Percentiles rank a stretch among this genome's conserved stretches.
phyloP scores from a whole-genome alignment of 2,113 vertebrate genomes.

The Syrrhaptes paradoxus region DNA sequence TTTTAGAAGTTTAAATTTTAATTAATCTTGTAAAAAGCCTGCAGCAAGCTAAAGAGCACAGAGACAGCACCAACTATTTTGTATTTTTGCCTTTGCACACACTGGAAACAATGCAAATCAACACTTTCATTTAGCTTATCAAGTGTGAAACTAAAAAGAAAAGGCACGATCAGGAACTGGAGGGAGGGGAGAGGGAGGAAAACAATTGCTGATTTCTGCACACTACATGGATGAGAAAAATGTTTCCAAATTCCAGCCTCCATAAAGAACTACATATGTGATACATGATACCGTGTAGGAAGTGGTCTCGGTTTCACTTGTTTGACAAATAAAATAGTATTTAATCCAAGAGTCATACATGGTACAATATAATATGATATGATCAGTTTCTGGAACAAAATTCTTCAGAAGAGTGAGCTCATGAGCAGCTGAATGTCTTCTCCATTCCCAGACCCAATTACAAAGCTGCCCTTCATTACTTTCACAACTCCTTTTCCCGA shows the following conservation, averaged over 20 bases:
- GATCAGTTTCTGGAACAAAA: background rate
- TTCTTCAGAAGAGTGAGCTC: background rate
- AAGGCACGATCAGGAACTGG: accelerated
- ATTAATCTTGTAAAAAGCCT: background rate
- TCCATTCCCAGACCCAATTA: background rate
- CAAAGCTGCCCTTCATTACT: background rate
- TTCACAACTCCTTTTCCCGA: background rate
- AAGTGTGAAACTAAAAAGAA: background rate
- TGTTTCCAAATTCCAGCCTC: background rate
- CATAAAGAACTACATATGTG: background rate
- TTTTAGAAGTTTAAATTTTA: background rate
- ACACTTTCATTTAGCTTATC: background rate
- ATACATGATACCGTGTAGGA: background rate
- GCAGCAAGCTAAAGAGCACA: background rate
- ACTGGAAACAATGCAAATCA: slow-evolving; percentile 3
- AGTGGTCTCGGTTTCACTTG: background rate
- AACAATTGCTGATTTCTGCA: background rate
- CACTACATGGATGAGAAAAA: background rate
- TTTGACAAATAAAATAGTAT: background rate
- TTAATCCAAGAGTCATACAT: background rate
- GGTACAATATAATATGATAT: accelerated
- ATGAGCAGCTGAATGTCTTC: background rate
- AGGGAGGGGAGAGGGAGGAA: background rate
- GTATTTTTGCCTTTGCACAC: background rate
- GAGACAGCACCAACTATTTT: background rate